Base-by-base conservation (phyloP, 53 echinoderm and acorn worm genomes). In the Holothuria leucospilota region DNA sequence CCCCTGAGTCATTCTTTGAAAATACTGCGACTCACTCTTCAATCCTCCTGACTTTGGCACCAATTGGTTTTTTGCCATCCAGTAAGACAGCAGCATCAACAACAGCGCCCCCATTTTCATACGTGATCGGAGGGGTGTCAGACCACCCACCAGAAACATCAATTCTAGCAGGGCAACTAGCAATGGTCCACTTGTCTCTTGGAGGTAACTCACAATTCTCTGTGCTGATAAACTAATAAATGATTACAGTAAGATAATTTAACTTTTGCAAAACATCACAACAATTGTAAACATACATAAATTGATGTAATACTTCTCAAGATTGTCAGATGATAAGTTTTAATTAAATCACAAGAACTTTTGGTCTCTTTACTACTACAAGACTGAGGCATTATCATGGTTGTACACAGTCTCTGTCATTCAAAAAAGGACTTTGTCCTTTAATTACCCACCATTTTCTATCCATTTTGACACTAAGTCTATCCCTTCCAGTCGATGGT, bases 101-200 rank as follows among this genome's bases (percentile, higher is more conserved):
- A 20, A 99, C 99, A 28, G 99, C 99, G 20, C 99, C 99, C n/a
- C 99, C 99, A 53, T 87, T 90, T 88, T 99, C 99, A 23, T 99
- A 99, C 8, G 99, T 99, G 91, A 99, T 90, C 16, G 95, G 94
- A 61, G 99, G 99, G 38, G 99, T 99, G 71, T 99, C 99, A 0
- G 99, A 90, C 95, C 95, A 99, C 7, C 95, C 99, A 29, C 99
- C 99, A 13, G 95, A 90, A 2, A 99, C 67, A 59, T 99, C 99
- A n/a, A 99, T 99, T n/a, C 99, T 87, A 13, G 93, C 88, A 10
- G 99, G 99, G 64, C 99, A 99, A 15, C 84, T 88, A 0, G 89
- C 99, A 0, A 90, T 90, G 52, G 95, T 93, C 99, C 99, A 99
- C 69, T 95, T 95, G 29, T 68, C 92, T 87, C 92, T 92, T 20